Conservation (phyloP, 2,888 invertebrate species). For the Coremacera marginata region DNA sequence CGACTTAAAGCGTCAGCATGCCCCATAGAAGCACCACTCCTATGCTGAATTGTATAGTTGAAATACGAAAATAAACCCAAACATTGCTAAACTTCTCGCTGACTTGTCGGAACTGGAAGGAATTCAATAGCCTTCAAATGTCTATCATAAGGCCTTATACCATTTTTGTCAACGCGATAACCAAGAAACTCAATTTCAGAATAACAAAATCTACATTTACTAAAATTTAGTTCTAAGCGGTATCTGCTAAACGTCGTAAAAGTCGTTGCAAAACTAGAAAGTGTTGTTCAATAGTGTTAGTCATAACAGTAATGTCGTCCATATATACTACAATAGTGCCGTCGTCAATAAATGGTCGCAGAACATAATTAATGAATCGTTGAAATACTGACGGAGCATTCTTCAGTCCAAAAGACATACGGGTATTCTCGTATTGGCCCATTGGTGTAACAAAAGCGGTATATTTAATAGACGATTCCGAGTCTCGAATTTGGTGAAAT, state of each 20-base stretch:
- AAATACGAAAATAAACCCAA: slow-evolving; percentile 32
- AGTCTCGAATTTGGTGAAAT: slow-evolving; percentile 47
- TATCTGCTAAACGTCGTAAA: slow-evolving; percentile 7
- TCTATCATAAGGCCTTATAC: slow-evolving; percentile 19
- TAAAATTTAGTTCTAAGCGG: slow-evolving; percentile 24
- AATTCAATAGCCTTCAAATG: slow-evolving; percentile 28
- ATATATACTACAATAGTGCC: slow-evolving; percentile 31
- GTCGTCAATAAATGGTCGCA: slow-evolving; percentile 20
- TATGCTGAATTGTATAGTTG: slow-evolving; percentile 45
- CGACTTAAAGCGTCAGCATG: slow-evolving; percentile 48
- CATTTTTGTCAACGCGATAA: neutral
- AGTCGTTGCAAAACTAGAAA: slow-evolving; percentile 1
- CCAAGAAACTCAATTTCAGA: too few species aligned
- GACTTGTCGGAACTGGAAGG: slow-evolving; percentile 19
- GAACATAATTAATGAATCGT: slow-evolving; percentile 36
- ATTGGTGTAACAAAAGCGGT: slow-evolving; percentile 52
- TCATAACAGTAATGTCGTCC: slow-evolving; percentile 23
- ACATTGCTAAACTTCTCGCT: slow-evolving; percentile 17
- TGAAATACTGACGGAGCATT: slow-evolving; percentile 46
- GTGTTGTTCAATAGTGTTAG: slow-evolving; percentile 18
- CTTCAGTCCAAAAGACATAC: too few species aligned
- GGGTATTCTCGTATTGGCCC: too few species aligned
- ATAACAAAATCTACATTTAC: slow-evolving; percentile 4
- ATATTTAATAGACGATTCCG: slow-evolving; percentile 46
- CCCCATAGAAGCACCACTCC: slow-evolving; percentile 43